Base-by-base conservation (phyloP, 1,140 invertebrate genomes). In the Platorchestia sp. region DNA sequence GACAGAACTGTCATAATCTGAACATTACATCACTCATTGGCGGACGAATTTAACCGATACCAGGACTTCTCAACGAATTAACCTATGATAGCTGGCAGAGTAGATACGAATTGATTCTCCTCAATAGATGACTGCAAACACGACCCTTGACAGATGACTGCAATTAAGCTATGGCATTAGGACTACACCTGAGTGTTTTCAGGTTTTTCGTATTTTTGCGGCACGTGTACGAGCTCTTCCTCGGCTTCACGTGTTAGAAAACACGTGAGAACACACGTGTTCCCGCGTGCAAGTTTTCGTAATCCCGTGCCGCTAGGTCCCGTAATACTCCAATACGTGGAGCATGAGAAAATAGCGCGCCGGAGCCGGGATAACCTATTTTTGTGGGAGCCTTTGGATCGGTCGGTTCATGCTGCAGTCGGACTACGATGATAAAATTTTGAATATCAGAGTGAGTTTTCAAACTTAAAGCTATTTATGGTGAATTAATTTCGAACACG, bases 241-340 rank as follows among this genome's bases (percentile, higher is more conserved):
- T 27, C 3, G 27, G 59, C 27, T 36, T 22, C 59, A 75, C 59
- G 27, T 75, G 27, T 36, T 75, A 36, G 27, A 75, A 10, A 75
- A 41, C 87, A 89, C 87, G 87, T 89, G 87, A 89, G 87, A 89
- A 89, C n/a, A 44, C 87, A 89, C 87, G n/a, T 42, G 87, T 89
- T 89, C 87, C 87, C 87, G 43, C 41, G 87, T 43, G 87, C 43
- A 0, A 42, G 41, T 44, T 10, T 3, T 0, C 5, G 87, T 89
- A 89, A 89, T 89, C 87, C 41, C 87, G 87, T 89, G 3, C 27
- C 87, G 41, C 27, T 42, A 0, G 41, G 41, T 44, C 87, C 36
- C 59, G 59, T 75, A 22, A 36, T 75, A 75, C 59, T 75, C 59
- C 59, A 75, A 36, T 75, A 75, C 59, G 14, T 75, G 14, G 59